Percentiles rank a stretch among this genome's conserved stretches.
phyloP scores from a whole-genome alignment of 2,113 vertebrate species.

The Dromiciops gliroides region DNA sequence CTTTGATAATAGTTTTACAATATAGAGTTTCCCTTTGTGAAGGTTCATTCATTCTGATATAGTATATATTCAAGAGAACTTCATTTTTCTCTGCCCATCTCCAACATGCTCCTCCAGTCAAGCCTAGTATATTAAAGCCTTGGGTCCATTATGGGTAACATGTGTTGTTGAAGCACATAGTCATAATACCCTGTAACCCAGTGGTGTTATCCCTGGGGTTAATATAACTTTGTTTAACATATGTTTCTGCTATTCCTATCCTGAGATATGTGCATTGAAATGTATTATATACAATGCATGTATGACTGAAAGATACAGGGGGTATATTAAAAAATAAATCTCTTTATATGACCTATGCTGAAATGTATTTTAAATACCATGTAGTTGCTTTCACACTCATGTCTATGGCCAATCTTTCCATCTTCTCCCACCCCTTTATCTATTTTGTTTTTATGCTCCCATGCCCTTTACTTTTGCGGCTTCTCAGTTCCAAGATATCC shows the following conservation, averaged over 20 bases:
- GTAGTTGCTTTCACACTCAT: slow-evolving; percentile 34
- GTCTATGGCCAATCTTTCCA: background rate
- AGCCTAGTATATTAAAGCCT: slow-evolving; percentile 39
- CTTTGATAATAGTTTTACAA: background rate
- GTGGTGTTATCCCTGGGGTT: slow-evolving; percentile 59
- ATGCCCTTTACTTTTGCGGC: background rate
- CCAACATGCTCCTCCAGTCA: slow-evolving; percentile 38
- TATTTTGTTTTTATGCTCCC: slow-evolving; percentile 18
- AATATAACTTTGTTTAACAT: slow-evolving; percentile 59
- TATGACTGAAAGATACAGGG: slow-evolving; percentile 67
- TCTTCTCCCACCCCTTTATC: slow-evolving; percentile 39
- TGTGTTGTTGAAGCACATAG: slow-evolving; percentile 34
- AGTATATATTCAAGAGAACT: slow-evolving; percentile 46
- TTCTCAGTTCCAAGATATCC: slow-evolving; percentile 51
- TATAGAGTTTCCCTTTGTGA: background rate
- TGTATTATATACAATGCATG: background rate
- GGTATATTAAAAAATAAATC: slow-evolving; percentile 49
- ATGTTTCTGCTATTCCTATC: slow-evolving; percentile 64
- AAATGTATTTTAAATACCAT: slow-evolving; percentile 62
- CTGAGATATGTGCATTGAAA: slow-evolving; percentile 40
- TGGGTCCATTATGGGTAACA: slow-evolving; percentile 72
- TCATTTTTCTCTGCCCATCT: slow-evolving; percentile 55
- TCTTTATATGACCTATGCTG: slow-evolving; percentile 47
- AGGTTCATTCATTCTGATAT: background rate
- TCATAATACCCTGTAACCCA: slow-evolving; percentile 38